phyloP scores from a whole-genome alignment of 2,888 invertebrate species.

The Creontiades dilutus region DNA sequence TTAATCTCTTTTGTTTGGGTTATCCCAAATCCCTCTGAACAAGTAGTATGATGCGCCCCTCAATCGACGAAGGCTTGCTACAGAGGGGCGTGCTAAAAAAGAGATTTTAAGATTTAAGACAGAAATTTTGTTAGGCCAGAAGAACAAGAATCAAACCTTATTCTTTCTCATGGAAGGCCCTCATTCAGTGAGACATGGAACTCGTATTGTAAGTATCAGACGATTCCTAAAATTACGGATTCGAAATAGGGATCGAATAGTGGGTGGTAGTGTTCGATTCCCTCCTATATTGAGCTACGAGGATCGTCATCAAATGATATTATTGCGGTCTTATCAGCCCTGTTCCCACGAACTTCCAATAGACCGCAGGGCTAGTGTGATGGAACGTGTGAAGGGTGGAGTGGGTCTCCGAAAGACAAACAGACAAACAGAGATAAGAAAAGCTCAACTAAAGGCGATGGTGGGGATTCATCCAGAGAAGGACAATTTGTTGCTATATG shows the following conservation, averaged over 20 bases:
- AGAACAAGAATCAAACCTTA: too few relatives aligned
- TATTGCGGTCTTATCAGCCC: slow-evolving; percentile 65
- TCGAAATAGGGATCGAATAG: not conserved
- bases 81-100: too few relatives aligned
- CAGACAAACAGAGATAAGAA: slow-evolving; percentile 70
- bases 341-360: slow-evolving; percentile 65
- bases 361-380: slow-evolving; percentile 61
- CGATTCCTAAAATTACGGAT: not conserved
- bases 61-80: too few relatives aligned
- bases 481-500: slow-evolving; percentile 59
- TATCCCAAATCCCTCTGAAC: too few relatives aligned
- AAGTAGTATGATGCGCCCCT: too few relatives aligned
- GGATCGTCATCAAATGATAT: slow-evolving; percentile 62
- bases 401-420: slow-evolving; percentile 57
- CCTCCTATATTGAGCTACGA: slow-evolving; percentile 38
- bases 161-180: too few relatives aligned
- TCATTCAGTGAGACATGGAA: too few relatives aligned
- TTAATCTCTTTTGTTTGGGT: too few relatives aligned
- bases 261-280: not conserved
- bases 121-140: too few relatives aligned
- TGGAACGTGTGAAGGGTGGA: slow-evolving; percentile 42
- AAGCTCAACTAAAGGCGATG: slow-evolving; percentile 47
- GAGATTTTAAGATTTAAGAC: too few relatives aligned
- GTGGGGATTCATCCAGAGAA: slow-evolving; percentile 61
- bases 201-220: too few relatives aligned